Percentiles rank a stretch among this genome's conserved stretches.
Conservation (phyloP, 2,888 invertebrate genomes). For the Disparrhopalites patrizii region DNA sequence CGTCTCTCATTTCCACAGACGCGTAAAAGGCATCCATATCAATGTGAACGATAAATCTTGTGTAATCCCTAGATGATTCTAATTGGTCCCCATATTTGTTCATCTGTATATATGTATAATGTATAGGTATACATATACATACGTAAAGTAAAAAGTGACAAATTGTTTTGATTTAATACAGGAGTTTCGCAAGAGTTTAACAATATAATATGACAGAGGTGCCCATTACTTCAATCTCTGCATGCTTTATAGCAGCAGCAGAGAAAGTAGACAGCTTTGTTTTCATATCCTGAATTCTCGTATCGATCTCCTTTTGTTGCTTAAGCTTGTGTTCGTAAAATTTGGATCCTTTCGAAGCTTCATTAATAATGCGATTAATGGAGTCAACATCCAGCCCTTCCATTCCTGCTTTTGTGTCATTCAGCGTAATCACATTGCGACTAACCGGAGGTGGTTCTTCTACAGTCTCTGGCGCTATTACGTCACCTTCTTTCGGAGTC, state of each 20-base stretch:
- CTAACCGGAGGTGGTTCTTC: neutral
- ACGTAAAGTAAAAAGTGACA: too few species aligned
- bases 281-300: conserved; percentile 52
- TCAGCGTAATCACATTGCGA: conserved; percentile 19
- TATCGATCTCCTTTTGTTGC: conserved; percentile 54
- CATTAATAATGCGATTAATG: conserved; percentile 52
- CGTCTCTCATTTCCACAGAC: conserved; percentile 58
- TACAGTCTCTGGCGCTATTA: neutral
- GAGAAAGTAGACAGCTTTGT: conserved; percentile 49
- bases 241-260: conserved; percentile 49
- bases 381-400: conserved; percentile 49
- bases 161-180: too few species aligned
- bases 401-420: conserved; percentile 49
- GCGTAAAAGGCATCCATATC: conserved; percentile 64
- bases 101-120: too few species aligned
- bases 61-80: conserved; percentile 53
- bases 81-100: conserved; percentile 52
- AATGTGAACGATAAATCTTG: conserved; percentile 56
- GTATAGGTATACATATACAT: too few species aligned
- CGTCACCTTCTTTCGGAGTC: neutral
- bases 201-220: neutral
- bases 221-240: conserved; percentile 46
- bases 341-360: conserved; percentile 55
- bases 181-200: too few species aligned
- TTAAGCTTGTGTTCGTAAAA: conserved; percentile 57